Evolutionary conservation across 2,888 invertebrate species (phyloP).

Genomic region (Marronus borbonicus): DNA sequence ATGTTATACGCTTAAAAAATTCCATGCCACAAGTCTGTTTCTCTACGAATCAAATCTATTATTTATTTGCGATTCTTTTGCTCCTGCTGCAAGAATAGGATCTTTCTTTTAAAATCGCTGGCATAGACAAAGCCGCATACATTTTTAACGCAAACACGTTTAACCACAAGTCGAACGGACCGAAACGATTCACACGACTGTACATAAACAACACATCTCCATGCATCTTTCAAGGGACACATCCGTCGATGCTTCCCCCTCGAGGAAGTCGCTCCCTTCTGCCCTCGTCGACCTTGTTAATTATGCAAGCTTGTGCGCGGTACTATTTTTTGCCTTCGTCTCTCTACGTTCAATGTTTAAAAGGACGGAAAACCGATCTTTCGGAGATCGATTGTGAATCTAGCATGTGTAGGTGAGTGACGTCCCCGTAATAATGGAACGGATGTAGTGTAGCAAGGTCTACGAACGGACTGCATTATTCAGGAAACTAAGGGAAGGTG

Average conservation of each 20-base stretch:
- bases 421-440: background rate
- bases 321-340: background rate
- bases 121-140: constrained; percentile 6
- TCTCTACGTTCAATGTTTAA: background rate
- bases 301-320: background rate
- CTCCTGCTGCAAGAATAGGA: background rate
- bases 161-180: constrained; percentile 4
- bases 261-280: background rate
- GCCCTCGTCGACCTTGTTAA: background rate
- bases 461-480: too few species aligned
- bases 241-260: background rate
- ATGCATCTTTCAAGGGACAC: background rate
- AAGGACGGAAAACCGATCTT: background rate
- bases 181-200: background rate
- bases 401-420: background rate
- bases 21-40: background rate
- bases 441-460: too few species aligned
- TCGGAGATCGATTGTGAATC: background rate
- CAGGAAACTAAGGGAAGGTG: too few species aligned
- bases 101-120: constrained; percentile 3
- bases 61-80: background rate
- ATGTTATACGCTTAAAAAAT: background rate
- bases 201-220: constrained; percentile 9
- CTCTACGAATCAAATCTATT: background rate
- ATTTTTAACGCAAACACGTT: background rate